Base-by-base conservation (phyloP, 1,140 invertebrate species). In the Eriosoma lanigerum region DNA sequence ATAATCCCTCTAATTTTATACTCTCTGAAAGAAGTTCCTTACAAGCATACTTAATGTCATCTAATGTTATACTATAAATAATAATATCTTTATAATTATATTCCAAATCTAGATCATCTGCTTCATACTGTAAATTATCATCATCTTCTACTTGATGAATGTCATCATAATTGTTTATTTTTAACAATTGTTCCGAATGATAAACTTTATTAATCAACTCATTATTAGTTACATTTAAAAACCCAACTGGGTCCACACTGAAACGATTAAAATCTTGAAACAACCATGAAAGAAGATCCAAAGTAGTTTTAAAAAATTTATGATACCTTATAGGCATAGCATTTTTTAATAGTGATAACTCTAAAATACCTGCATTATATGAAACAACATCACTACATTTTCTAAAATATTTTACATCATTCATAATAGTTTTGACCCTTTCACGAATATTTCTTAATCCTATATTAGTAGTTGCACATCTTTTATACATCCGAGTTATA, bases 251-350 rank as follows among this genome's bases (percentile, higher is more conserved):
- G 19, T 76, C 38, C 9, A 26, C 21, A 60, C 21, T 48, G 21
- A 76, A 76, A 26, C 24, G 44, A 26, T 56, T 46, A 46, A 19
- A 4, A 60, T 76, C 73, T 60, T 76, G 52, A 76, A 76, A 76
- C 15, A 76, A 46, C 73, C 73, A 76, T 17, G 54, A 48, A 0
- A 76, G 54, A 17, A 76, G 54, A 76, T 76, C 73, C 10, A 26
- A 48, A 46, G 73, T 24, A 24, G 32, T 76, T 26, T 44, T 44
- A 24, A 76, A 76, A 76, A 38, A 46, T 1, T 29, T 0, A 46
- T 76, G 73, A 46, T 76, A 76, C 15, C 15, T 24, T 26, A 44
- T 21, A 26, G 73, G 73, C 32, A 76, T 76, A 26, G 54, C 73
- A 26, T 76, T 76, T 76, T 76, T 76, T 8, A 76, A 4, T 6